Base-by-base conservation (phyloP, 2,113 vertebrate genomes). In the Capreolus pygargus region DNA sequence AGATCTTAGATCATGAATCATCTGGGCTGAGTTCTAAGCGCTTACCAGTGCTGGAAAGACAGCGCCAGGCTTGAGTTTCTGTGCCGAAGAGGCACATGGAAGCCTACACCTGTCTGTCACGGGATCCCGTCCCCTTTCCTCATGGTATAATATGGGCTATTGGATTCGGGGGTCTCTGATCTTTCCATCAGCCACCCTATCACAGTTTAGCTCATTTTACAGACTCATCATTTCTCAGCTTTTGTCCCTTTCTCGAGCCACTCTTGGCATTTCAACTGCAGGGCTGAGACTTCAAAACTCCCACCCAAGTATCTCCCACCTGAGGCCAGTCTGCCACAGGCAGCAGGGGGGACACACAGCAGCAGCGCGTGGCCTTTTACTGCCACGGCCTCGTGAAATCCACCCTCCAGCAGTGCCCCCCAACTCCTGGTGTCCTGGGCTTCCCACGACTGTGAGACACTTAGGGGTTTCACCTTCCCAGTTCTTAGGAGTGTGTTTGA, bases 401-500 rank as follows among this genome's bases (percentile, higher is more conserved):
- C 45, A 47, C 55, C 21, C 33, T 89, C 10, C 10, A 79, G 16
- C 76, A 17, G 4, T 0, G 6, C 1, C 30, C 64, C 50, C 93
- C 74, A 91, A n/a, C n/a, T 85, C 76, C 96, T 79, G 55, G 39
- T 86, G 95, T 91, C 89, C 79, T 54, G 23, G 67, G 55, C 81
- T 83, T 88, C 91, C 94, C 85, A 95, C 23, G 57, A 90, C 19
- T n/a, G 14, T 23, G 17, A 83, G 43, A 86, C 30, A 74, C 47
- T 91, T 7, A 55, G 70, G 23, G 61, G 5, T 17, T 55, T 78
- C 74, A 19, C 43, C 67, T 84, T 57, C 52, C 30, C 7, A n/a
- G 78, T 47, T 55, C 90, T 86, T 13, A 92, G 52, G 64, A 85
- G 87, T 90, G 87, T 50, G 60, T 95, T 78, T 90, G 96, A 55